Conservation (phyloP, 2,797 vertebrate species). For the Cheracebus regulus region DNA sequence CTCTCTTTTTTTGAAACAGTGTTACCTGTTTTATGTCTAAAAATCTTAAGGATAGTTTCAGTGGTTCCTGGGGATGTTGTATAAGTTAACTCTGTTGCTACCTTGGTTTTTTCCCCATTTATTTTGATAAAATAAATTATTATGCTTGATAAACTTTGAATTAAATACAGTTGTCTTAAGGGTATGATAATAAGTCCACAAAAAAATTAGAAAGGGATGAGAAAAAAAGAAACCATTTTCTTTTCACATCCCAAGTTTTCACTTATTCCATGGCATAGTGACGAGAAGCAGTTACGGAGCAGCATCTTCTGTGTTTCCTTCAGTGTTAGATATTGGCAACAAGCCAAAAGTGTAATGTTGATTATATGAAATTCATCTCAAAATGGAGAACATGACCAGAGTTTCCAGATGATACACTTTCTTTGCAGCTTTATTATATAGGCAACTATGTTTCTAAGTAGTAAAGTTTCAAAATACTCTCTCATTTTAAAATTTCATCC, state of each 20-base stretch:
- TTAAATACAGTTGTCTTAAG: conserved; percentile 29
- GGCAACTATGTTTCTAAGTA: background rate
- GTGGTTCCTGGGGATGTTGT: background rate
- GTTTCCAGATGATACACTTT: background rate
- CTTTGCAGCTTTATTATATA: background rate
- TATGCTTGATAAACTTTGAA: background rate
- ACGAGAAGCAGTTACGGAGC: background rate
- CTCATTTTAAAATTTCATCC: background rate
- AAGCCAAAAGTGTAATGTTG: background rate
- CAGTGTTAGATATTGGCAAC: background rate
- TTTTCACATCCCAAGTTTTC: background rate
- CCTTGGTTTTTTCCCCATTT: background rate
- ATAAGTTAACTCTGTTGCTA: background rate
- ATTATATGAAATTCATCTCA: background rate
- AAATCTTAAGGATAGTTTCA: background rate
- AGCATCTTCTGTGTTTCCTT: background rate
- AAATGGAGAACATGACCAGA: background rate
- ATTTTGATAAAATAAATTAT: background rate
- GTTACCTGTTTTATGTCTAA: background rate
- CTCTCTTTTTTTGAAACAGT: conserved; percentile 5
- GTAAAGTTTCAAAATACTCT: background rate
- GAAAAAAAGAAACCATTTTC: background rate
- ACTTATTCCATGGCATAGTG: accelerated
- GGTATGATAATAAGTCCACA: background rate
- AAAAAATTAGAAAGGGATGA: background rate